Evolutionary conservation across 2,888 invertebrate species (phyloP), one percentile per base, ranked within the genome.

Genomic region (Cephus nigrinus): DNA sequence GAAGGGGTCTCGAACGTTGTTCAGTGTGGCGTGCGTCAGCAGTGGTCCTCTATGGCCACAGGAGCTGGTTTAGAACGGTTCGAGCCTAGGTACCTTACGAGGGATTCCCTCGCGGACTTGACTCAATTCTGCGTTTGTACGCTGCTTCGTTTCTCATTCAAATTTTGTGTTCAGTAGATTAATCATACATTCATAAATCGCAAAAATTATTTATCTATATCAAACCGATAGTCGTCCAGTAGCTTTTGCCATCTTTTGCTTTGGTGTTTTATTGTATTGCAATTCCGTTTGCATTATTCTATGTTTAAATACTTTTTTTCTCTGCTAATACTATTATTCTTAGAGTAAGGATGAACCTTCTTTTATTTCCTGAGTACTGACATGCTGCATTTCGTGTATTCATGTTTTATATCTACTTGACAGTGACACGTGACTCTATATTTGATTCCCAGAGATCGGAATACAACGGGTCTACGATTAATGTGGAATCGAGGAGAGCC

Each of bases 401-500:
- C 23, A 23, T 5, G 4, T 55, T 55, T 55, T 55, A 55, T 55
- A 55, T 55, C 1, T 9, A 55, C 23, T 55, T 23, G 23, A 55
- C 23, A 55, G 5, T 55, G 1, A 55, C 5, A 23, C 2, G 9
- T 23, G 9, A 55, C 15, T 36, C 36, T 55, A 23, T 55, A 55
- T 55, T 55, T 55, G 23, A 5, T 55, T 55, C 40, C 40, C 90
- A 96, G 96, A 84, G 94, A 95, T 80, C 93, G 97, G 76, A 95
- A 96, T 86, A 94, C 95, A 83, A 93, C 93, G 75, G 97, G 97
- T 0, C 93, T 97, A 15, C 93, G 97, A 76, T 91, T 96, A 73
- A 94, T 95, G 93, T 97, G 97, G 96, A 96, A 96, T 88, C 94
- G 94, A 85, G 95, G 95, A 0, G 94, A 95, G 86, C 94, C 95